Evolutionary conservation across 2,888 invertebrate genomes (phyloP).

Genomic region (Eurois occulta): DNA sequence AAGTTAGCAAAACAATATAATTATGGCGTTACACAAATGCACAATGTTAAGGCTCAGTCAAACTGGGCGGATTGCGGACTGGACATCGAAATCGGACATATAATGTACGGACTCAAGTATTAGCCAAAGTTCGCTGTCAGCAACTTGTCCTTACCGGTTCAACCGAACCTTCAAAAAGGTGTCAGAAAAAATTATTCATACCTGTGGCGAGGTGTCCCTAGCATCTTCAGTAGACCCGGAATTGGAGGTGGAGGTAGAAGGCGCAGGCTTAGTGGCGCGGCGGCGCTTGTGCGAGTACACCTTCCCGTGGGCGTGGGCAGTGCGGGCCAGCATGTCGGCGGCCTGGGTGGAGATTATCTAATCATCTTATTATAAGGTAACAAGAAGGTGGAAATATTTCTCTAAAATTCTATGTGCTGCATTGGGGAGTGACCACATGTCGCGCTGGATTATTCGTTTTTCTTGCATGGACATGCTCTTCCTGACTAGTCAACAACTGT

Average conservation of each 20-base stretch:
- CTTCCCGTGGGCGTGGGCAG: slow-evolving; percentile 71
- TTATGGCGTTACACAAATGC: background rate
- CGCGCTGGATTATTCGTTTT: background rate
- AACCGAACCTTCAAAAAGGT: background rate
- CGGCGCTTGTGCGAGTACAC: slow-evolving; percentile 82
- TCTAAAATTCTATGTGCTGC: background rate
- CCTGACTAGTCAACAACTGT: background rate
- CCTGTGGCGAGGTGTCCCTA: slow-evolving; percentile 85
- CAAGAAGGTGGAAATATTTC: background rate
- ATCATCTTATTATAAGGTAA: slow-evolving; percentile 39
- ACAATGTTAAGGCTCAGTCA: background rate
- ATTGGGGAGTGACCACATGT: background rate
- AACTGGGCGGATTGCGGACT: background rate
- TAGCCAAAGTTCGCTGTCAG: background rate
- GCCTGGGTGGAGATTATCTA: slow-evolving; percentile 67
- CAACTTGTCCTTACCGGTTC: background rate
- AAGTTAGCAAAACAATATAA: background rate
- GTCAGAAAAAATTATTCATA: slow-evolving; percentile 51
- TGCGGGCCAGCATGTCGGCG: slow-evolving; percentile 70
- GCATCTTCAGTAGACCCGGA: slow-evolving; percentile 84
- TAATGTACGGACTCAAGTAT: background rate
- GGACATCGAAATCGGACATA: background rate
- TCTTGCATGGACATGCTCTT: background rate
- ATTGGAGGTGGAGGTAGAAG: slow-evolving; percentile 74
- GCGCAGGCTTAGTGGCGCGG: slow-evolving; percentile 74